These are phyloP conservation scores for Schlechtendalia chinensis DNA, from an alignment of 1,140 invertebrate genomes.

Conservation along the genomic window DNA sequence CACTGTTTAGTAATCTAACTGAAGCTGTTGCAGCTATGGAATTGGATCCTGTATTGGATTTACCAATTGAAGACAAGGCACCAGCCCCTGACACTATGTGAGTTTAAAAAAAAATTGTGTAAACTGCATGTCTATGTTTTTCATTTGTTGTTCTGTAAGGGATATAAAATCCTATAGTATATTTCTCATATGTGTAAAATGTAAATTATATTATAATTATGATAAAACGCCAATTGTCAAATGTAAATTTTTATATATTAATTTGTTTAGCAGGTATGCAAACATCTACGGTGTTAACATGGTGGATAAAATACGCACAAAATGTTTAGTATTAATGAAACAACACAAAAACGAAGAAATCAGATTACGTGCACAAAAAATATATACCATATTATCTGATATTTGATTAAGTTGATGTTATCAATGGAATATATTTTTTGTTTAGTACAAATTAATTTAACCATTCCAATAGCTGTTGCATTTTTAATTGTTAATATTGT, in stretches of 20 bases:
- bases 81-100: slow-evolving; percentile 63
- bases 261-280: slow-evolving; percentile 57
- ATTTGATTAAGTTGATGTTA: background rate
- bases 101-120: slow-evolving; percentile 50
- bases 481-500: background rate
- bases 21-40: slow-evolving; percentile 57
- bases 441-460: background rate
- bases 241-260: slow-evolving; percentile 38
- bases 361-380: slow-evolving; percentile 56
- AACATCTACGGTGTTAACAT: slow-evolving; percentile 59
- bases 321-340: slow-evolving; percentile 59
- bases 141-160: no score
- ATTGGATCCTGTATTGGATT: slow-evolving; percentile 58
- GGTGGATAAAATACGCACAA: slow-evolving; percentile 58
- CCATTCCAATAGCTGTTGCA: slow-evolving; percentile 7
- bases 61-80: slow-evolving; percentile 62
- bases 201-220: no score
- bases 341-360: slow-evolving; percentile 60
- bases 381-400: slow-evolving; percentile 51
- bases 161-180: no score
- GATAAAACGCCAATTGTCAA: no score
- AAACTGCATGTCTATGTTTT: background rate
- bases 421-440: background rate
- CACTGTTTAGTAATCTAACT: slow-evolving; percentile 61
- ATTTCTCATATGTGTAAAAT: no score